These are phyloP conservation scores for Ptilonorhynchus violaceus DNA, from an alignment of 2,113 vertebrate species.

Conservation along the genomic window DNA sequence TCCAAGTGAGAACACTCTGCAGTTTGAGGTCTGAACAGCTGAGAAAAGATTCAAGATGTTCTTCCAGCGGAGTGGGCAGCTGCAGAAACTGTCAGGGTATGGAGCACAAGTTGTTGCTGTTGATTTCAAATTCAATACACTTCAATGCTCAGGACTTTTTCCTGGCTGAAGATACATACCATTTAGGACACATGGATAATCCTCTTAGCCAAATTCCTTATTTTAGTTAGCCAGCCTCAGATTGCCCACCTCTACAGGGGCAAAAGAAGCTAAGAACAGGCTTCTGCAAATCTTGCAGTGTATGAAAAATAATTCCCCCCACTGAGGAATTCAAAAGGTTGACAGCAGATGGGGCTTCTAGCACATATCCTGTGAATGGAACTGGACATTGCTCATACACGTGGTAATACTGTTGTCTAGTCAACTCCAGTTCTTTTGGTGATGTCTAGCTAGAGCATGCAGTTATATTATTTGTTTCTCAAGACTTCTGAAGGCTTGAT, in stretches of 20 bases:
- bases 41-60: not conserved
- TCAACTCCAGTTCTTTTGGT: not conserved
- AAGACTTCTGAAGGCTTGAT: not conserved
- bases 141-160: not conserved
- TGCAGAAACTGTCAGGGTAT: not conserved
- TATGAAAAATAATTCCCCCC: not conserved
- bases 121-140: not conserved
- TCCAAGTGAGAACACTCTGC: not conserved
- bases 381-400: not conserved
- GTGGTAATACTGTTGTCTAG: not conserved
- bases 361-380: not conserved
- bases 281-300: not conserved
- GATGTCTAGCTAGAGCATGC: not conserved
- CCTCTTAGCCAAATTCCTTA: not conserved
- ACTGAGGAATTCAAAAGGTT: not conserved
- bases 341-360: constrained; percentile 3
- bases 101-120: not conserved
- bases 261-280: not conserved
- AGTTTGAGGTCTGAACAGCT: not conserved
- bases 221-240: not conserved
- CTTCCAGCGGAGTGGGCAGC: not conserved
- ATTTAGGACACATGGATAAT: not conserved
- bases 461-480: not conserved
- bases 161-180: not conserved
- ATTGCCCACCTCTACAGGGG: not conserved